These are phyloP conservation scores for Asobara japonica DNA, from an alignment of 1,140 invertebrate species.

Conservation along the genomic window DNA sequence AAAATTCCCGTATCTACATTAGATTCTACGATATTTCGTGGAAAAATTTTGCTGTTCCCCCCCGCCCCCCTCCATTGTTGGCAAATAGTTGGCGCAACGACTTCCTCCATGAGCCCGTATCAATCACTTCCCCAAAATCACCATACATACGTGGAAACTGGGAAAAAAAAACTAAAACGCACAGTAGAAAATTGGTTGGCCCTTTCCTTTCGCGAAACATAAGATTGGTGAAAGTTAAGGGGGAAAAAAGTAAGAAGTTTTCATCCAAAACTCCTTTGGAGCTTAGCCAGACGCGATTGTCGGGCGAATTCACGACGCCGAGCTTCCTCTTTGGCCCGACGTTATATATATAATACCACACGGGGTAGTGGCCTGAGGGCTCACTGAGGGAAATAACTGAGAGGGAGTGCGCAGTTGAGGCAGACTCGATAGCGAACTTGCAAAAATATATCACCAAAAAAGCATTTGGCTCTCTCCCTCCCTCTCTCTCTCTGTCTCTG, in stretches of 20 bases:
- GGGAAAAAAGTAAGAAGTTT: slow-evolving; percentile 40
- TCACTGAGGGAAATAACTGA: slow-evolving; percentile 10
- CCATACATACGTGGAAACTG: not conserved
- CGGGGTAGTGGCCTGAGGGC: slow-evolving; percentile 5
- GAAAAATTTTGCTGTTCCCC: too few species aligned
- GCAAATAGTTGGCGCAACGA: not conserved
- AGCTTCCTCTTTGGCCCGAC: slow-evolving; percentile 22
- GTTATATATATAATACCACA: slow-evolving; percentile 3
- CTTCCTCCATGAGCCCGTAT: not conserved
- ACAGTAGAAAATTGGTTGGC: slow-evolving; percentile 6
- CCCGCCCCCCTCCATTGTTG: too few species aligned
- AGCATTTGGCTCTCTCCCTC: not conserved
- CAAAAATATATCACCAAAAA: not conserved
- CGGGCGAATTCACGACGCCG: slow-evolving; percentile 42
- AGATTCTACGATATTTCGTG: too few species aligned
- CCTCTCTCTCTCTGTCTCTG: not conserved
- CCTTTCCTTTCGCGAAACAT: slow-evolving; percentile 33
- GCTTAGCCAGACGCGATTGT: slow-evolving; percentile 47
- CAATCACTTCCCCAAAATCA: not conserved
- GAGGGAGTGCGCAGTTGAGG: slow-evolving; percentile 24
- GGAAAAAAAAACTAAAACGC: slow-evolving; percentile 4
- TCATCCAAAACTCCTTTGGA: slow-evolving; percentile 45
- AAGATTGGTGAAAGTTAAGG: slow-evolving; percentile 31
- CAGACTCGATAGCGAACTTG: slow-evolving; percentile 7
- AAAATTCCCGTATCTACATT: too few species aligned